Evolutionary conservation across 2,888 invertebrate species (phyloP).

Genomic region (Periphyllus acericola): DNA sequence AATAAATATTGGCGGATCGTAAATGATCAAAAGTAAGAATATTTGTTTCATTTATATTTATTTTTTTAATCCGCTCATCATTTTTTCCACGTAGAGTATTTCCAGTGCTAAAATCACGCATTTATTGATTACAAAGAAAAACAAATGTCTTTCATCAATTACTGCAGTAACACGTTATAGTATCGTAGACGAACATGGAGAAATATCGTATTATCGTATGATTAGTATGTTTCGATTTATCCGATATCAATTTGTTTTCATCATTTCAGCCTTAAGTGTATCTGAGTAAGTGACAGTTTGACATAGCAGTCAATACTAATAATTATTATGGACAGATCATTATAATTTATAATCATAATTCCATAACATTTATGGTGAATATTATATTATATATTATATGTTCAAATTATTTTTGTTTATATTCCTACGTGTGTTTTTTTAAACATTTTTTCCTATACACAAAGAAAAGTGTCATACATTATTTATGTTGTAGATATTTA

Average conservation of each 20-base stretch:
- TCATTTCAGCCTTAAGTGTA: too few relatives aligned
- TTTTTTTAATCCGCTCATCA: too few relatives aligned
- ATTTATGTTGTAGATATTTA: neutral
- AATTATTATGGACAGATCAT: neutral
- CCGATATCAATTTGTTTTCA: neutral
- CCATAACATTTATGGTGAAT: too few relatives aligned
- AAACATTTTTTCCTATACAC: neutral
- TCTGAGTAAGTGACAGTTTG: neutral
- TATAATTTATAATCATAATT: too few relatives aligned
- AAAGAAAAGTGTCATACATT: neutral
- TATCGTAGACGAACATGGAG: too few relatives aligned
- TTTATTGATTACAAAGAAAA: neutral
- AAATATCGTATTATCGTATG: too few relatives aligned
- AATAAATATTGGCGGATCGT: neutral
- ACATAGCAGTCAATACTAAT: neutral
- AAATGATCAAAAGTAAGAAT: neutral
- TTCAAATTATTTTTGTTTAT: neutral
- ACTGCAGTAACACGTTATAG: neutral
- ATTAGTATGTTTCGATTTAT: neutral
- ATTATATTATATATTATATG: neutral
- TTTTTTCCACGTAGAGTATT: too few relatives aligned
- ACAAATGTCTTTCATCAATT: neutral
- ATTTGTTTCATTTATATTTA: neutral
- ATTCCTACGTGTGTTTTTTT: neutral
- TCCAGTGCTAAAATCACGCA: neutral